These are phyloP conservation scores for Merops nubicus DNA, from an alignment of 2,113 vertebrate species.

Conservation along the genomic window DNA sequence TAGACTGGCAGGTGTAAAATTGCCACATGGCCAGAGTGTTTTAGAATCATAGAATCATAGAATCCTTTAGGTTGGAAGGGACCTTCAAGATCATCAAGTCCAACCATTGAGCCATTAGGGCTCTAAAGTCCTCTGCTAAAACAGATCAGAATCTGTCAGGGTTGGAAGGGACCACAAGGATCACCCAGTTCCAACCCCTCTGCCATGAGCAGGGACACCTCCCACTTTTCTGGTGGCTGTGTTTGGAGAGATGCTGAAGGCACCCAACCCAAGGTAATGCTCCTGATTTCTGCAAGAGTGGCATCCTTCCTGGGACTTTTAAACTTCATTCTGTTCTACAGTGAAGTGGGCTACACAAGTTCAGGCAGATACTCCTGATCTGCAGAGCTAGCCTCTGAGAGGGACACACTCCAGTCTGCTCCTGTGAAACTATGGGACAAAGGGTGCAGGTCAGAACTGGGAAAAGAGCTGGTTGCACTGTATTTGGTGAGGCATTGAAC, in stretches of 20 bases:
- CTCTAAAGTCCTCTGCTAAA: too few relatives aligned
- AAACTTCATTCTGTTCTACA: neutral
- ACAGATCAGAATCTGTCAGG: too few relatives aligned
- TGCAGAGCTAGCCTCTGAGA: neutral
- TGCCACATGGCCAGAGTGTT: neutral
- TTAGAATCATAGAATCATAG: too few relatives aligned
- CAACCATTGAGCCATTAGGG: too few relatives aligned
- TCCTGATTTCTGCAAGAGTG: neutral
- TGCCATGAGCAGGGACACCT: too few relatives aligned
- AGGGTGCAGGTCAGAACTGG: neutral
- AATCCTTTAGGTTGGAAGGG: too few relatives aligned
- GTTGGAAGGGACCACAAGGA: too few relatives aligned
- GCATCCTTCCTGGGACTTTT: neutral
- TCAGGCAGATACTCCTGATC: neutral
- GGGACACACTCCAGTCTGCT: neutral
- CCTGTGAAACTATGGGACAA: neutral
- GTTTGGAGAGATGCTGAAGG: neutral
- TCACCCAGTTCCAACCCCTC: too few relatives aligned
- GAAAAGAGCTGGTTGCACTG: neutral
- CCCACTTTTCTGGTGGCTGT: too few relatives aligned
- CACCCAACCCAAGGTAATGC: fast-evolving
- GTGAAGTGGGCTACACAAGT: fast-evolving
- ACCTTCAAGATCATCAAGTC: too few relatives aligned
- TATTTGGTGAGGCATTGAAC: too few relatives aligned
- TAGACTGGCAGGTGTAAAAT: neutral